phyloP scores from a whole-genome alignment of 2,113 vertebrate species.

The Catharus fuscescens region DNA sequence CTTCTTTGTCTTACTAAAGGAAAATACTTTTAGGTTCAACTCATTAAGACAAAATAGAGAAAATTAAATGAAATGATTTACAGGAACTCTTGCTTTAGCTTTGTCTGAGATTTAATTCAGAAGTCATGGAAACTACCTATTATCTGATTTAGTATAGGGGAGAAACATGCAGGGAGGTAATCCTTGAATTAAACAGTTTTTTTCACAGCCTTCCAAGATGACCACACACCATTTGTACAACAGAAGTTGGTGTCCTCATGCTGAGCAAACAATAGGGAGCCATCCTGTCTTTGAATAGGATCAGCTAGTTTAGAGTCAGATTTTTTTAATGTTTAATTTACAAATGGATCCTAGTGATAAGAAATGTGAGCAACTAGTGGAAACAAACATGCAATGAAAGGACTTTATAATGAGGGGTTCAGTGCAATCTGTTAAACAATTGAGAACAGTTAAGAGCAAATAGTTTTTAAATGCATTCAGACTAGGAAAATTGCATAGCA shows the following conservation, averaged over 20 bases:
- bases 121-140: slow-evolving; percentile 99
- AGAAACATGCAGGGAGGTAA: slow-evolving; percentile 98
- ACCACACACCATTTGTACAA: slow-evolving; percentile 94
- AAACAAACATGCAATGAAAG: slow-evolving; percentile 87
- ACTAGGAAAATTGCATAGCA: slow-evolving; percentile 61
- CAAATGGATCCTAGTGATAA: slow-evolving; percentile 97
- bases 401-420: slow-evolving; percentile 89
- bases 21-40: slow-evolving; percentile 54
- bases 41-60: slow-evolving; percentile 49
- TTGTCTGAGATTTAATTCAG: slow-evolving; percentile 79
- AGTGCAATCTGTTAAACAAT: slow-evolving; percentile 94
- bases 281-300: slow-evolving; percentile 98
- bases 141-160: slow-evolving; percentile 94
- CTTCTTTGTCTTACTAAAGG: slow-evolving; percentile 50
- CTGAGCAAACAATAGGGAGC: slow-evolving; percentile 98
- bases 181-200: slow-evolving; percentile 99
- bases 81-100: slow-evolving; percentile 50
- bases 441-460: slow-evolving; percentile 83
- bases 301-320: slow-evolving; percentile 87
- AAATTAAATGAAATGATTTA: slow-evolving; percentile 57
- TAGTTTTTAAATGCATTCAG: slow-evolving; percentile 74
- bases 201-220: slow-evolving; percentile 87
- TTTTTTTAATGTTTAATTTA: slow-evolving; percentile 96
- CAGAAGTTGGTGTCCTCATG: slow-evolving; percentile 95
- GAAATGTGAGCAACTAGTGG: slow-evolving; percentile 90